These are phyloP conservation scores for Zoanthus sansibaricus DNA, from an alignment of 92 coral and sea anemone genomes.

Conservation along the genomic window DNA sequence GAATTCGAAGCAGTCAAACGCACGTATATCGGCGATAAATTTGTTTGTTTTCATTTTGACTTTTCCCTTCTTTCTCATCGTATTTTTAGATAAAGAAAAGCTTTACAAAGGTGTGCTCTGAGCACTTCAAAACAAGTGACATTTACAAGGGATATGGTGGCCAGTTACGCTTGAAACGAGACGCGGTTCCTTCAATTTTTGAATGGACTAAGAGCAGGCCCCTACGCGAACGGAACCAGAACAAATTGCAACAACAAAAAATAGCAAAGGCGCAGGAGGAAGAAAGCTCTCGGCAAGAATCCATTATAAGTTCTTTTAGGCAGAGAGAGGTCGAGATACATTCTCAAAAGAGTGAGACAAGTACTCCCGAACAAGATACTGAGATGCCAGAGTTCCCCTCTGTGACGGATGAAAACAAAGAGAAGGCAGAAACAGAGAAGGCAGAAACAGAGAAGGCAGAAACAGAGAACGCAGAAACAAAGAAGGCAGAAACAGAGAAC, in stretches of 20 bases:
- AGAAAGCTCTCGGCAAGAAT: constrained; percentile 42
- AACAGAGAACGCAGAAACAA: constrained; percentile 26
- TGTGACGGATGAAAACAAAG: constrained; percentile 23
- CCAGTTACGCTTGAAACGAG: constrained; percentile 49
- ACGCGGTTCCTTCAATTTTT: constrained; percentile 58
- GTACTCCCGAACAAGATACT: constrained; percentile 22
- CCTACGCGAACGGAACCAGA: constrained; percentile 41
- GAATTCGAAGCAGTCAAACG: constrained; percentile 58
- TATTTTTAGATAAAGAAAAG: background rate
- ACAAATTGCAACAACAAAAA: constrained; percentile 50
- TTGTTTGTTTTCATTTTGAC: constrained; percentile 50
- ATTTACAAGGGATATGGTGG: constrained; percentile 40
- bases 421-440: constrained; percentile 24
- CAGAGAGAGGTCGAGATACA: constrained; percentile 52
- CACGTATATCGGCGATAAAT: constrained; percentile 47
- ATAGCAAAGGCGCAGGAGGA: constrained; percentile 37
- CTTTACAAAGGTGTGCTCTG: constrained; percentile 43
- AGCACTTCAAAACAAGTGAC: constrained; percentile 54
- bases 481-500: constrained; percentile 24
- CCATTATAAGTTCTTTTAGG: constrained; percentile 39
- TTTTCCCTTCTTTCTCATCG: constrained; percentile 8
- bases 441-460: constrained; percentile 30
- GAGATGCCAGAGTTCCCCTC: constrained; percentile 33
- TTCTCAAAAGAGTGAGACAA: constrained; percentile 27
- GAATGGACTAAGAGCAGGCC: constrained; percentile 48